These are phyloP conservation scores for Gila orcuttii DNA, from an alignment of 2,113 vertebrate species.

Conservation along the genomic window DNA sequence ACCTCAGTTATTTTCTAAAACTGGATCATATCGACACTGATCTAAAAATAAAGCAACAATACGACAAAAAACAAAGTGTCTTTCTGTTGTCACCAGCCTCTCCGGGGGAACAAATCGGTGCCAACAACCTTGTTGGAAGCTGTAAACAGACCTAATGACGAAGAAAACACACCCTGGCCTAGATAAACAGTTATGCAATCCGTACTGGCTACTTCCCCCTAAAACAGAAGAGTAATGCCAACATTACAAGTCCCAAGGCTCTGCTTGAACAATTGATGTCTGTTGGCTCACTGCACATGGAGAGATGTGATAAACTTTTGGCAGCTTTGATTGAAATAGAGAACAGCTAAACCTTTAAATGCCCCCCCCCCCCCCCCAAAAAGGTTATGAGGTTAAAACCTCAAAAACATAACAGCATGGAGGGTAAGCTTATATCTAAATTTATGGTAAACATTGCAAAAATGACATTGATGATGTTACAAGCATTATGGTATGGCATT, in stretches of 20 bases:
- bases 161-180: slow-evolving; percentile 38
- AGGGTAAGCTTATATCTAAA: background rate
- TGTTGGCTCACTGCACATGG: background rate
- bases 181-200: slow-evolving; percentile 42
- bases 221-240: slow-evolving; percentile 25
- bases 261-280: slow-evolving; percentile 25
- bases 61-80: background rate
- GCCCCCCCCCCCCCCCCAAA: too few species aligned
- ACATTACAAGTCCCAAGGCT: slow-evolving; percentile 23
- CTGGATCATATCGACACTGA: background rate
- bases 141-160: slow-evolving; percentile 30
- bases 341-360: background rate
- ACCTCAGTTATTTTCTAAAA: background rate
- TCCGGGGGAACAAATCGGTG: slow-evolving; percentile 3
- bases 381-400: too few species aligned
- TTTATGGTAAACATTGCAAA: background rate
- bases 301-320: slow-evolving; percentile 16
- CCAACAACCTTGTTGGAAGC: slow-evolving; percentile 6
- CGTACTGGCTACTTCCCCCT: background rate
- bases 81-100: slow-evolving; percentile 4
- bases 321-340: background rate
- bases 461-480: background rate
- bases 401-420: background rate
- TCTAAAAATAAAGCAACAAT: slow-evolving; percentile 16
- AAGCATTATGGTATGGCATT: background rate